Base-by-base conservation (phyloP, 2,797 vertebrate genomes). In the Centropyge bicolor region DNA sequence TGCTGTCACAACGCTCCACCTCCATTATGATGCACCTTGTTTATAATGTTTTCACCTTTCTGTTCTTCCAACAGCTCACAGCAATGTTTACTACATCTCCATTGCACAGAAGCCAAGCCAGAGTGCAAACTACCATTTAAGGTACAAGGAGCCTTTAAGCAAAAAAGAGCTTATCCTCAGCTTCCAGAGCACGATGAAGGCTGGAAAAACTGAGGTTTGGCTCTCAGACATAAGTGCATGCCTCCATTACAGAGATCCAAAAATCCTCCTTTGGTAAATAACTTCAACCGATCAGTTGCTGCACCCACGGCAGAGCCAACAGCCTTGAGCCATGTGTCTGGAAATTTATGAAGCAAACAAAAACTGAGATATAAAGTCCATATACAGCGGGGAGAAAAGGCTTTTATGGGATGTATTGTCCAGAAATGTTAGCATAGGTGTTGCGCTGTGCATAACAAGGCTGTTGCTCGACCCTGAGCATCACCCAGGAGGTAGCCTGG, bases 191-290 rank as follows among this genome's bases (percentile, higher is more conserved):
- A 46, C 8, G 10, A 46, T 71, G 59, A 76, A 61, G 0, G 13
- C 52, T 82, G 64, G 35, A 79, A 82, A 76, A 82, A 72, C n/a
- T 71, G 62, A 76, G 51, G 57, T 75, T 83, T 82, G 74, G 70
- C 80, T 57, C 27, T 64, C 31, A 41, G 11, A 70, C 54, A 61
- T 70, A 80, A 82, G 85, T 11, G 27, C 49, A 41, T 45, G 36
- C 60, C 54, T 63, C 0, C 64, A 74, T 85, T 76, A 70, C 57
- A 57, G 72, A 67, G 16, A 52, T 46, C 9, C 46, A 70, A 54
- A 74, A 68, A 55, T 31, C 69, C 76, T 71, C 16, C 17, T 65
- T 7, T 27, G 16, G 68, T 65, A 72, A 81, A 82, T 76, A 57
- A 67, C 49, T 60, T 43, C 54, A 51, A 38, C 63, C 41, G 64